Evolutionary conservation across 2,888 invertebrate species (phyloP), one percentile per base, ranked within the genome.

Genomic region (Lucinisca nassula): DNA sequence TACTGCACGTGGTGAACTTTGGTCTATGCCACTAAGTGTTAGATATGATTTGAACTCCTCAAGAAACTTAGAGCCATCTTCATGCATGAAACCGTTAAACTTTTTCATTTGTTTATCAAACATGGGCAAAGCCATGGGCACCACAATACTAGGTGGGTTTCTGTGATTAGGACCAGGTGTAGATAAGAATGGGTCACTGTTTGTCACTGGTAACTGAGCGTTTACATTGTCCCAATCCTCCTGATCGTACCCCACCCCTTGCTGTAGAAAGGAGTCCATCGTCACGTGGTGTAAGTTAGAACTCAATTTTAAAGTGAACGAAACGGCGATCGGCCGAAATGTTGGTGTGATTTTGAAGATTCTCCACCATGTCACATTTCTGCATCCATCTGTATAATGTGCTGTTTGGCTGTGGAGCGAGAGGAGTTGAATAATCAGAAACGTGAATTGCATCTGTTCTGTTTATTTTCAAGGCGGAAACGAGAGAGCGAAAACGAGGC

Each of bases 51-150:
- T 17, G 24, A 67, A 38, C 14, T 49, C 30, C 6, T 17, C 58
- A 8, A 72, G 27, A 10, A 72, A 51, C 35, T 72, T 70, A 24
- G 21, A 12, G 2, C 40, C 67, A 35, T 76, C 55, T 49, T 76
- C 82, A 82, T 82, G 76, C 82, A 82, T 82, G n/a, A 72, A 75
- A 21, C 82, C 58, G n/a, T 32, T 58, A n/a, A 55, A 55, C n/a
- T 55, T 55, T 6, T 8, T 55, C 4, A 55, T 4, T 4, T 14
- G 17, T n/a, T 21, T 55, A 21, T 55, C 55, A 8, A 55, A 14
- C 14, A 55, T 55, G n/a, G 55, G 55, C 17, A 55, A 17, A 17
- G 55, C 55, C 55, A 55, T 55, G 17, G 55, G 55, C 8, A 55
- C 17, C 8, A 55, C 55, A 55, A 55, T 55, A 21, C 21, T 55